phyloP scores from a whole-genome alignment of 2,113 vertebrate genomes.

The Dasyornis broadbenti region DNA sequence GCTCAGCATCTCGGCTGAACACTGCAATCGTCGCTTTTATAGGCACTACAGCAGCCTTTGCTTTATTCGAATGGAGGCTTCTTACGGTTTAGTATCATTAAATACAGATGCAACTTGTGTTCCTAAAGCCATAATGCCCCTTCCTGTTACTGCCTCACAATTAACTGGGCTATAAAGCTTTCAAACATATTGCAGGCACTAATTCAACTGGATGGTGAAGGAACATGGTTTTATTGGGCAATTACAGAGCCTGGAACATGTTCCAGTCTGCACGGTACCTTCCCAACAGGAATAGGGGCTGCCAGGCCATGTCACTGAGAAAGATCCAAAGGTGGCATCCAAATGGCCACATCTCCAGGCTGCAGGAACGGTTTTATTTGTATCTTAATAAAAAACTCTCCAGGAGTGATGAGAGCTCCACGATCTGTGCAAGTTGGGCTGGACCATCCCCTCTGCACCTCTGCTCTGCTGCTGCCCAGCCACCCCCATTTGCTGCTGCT shows the following conservation, averaged over 20 bases:
- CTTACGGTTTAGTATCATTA: slow-evolving; percentile 44
- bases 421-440: fast-evolving
- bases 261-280: background rate
- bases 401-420: background rate
- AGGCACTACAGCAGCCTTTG: background rate
- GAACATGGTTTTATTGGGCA: slow-evolving; percentile 50
- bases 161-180: slow-evolving; percentile 61
- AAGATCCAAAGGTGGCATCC: background rate
- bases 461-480: background rate
- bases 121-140: slow-evolving; percentile 39
- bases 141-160: slow-evolving; percentile 54
- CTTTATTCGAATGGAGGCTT: background rate
- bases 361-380: background rate
- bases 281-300: background rate
- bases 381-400: background rate
- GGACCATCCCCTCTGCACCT: background rate
- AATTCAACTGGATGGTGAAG: slow-evolving; percentile 53
- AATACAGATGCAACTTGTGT: slow-evolving; percentile 57
- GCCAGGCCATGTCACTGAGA: background rate
- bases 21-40: background rate
- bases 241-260: slow-evolving; percentile 21
- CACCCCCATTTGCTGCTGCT: background rate
- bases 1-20: background rate
- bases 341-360: fast-evolving
- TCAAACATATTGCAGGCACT: slow-evolving; percentile 59